Evolutionary conservation across 2,113 vertebrate species (phyloP).

Genomic region (Ifrita kowaldi): DNA sequence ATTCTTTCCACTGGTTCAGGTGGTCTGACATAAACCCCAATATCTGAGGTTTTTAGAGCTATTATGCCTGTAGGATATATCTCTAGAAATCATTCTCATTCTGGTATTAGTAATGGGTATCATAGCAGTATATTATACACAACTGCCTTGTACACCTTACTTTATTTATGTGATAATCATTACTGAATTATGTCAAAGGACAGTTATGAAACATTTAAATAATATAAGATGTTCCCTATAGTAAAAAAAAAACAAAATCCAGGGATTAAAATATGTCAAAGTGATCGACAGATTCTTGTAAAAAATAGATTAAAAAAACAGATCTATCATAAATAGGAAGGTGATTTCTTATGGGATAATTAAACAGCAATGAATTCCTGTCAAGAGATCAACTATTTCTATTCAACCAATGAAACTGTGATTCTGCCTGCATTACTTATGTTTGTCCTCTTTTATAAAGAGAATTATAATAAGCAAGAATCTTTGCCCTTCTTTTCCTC

Average conservation of each 20-base stretch:
- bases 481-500: not conserved
- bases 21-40: not conserved
- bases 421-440: not conserved
- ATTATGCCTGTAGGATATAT: not conserved
- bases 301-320: not conserved
- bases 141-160: not conserved
- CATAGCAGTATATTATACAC: not conserved
- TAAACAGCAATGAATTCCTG: not conserved
- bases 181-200: not conserved
- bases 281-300: not conserved
- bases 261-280: not conserved
- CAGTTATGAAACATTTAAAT: not conserved
- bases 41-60: not conserved
- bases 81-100: not conserved
- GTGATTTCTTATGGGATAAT: not conserved
- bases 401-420: not conserved
- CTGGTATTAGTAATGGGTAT: not conserved
- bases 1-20: not conserved
- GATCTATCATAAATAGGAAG: not conserved
- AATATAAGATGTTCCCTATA: not conserved
- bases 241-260: not conserved
- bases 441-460: not conserved
- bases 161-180: not conserved
- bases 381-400: not conserved
- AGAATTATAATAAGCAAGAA: not conserved